Percentiles rank a stretch among this genome's conserved stretches.
phyloP scores from a whole-genome alignment of 2,888 invertebrate species.

The Archips crataeganus region DNA sequence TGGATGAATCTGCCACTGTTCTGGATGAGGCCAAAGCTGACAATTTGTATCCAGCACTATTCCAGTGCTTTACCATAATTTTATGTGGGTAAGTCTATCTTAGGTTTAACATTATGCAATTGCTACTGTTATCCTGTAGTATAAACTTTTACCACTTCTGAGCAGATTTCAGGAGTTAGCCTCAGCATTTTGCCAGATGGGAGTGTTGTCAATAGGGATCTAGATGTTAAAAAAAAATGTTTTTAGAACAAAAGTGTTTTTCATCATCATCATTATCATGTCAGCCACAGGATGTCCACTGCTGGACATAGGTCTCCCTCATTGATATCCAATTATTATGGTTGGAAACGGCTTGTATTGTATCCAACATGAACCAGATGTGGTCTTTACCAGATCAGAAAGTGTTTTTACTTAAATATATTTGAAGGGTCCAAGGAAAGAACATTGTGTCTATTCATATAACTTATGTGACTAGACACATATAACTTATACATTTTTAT shows the following conservation, averaged over 20 bases:
- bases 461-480: too few relatives aligned
- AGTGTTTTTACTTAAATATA: not conserved
- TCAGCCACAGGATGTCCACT: too few relatives aligned
- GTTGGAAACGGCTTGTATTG: too few relatives aligned
- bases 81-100: conserved; percentile 91
- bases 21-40: conserved; percentile 84
- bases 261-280: too few relatives aligned
- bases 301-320: too few relatives aligned
- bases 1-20: conserved; percentile 54
- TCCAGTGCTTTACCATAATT: conserved; percentile 96
- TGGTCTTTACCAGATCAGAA: not conserved
- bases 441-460: too few relatives aligned
- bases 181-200: too few relatives aligned
- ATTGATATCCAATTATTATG: too few relatives aligned
- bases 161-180: too few relatives aligned
- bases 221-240: not conserved
- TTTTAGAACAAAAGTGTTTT: too few relatives aligned
- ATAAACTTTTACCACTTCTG: not conserved
- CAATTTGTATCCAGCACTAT: conserved; percentile 95
- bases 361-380: not conserved
- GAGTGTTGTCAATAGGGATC: not conserved
- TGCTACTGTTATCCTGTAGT: not conserved
- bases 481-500: conserved; percentile 37
- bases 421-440: too few relatives aligned
- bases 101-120: not conserved